Percentiles rank a stretch among this genome's conserved stretches.
phyloP scores from a whole-genome alignment of 2,888 invertebrate genomes.

The Lasiommata megera region DNA sequence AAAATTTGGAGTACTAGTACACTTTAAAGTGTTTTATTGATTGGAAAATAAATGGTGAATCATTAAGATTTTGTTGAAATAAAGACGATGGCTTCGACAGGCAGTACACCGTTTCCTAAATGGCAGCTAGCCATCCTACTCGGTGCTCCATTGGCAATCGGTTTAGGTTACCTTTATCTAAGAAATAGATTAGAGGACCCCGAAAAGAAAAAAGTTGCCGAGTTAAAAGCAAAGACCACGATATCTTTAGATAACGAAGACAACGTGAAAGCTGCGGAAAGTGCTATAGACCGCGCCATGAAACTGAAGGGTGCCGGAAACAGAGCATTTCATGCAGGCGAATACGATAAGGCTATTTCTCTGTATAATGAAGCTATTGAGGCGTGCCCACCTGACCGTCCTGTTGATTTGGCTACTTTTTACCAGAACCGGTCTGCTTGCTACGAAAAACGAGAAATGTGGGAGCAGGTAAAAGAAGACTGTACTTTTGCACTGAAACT shows the following conservation, averaged over 20 bases:
- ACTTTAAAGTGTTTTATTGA: constrained; percentile 38
- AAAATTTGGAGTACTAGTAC: constrained; percentile 54
- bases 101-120: constrained; percentile 85
- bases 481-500: constrained; percentile 92
- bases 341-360: constrained; percentile 94
- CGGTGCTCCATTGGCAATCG: constrained; percentile 91
- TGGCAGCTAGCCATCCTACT: constrained; percentile 93
- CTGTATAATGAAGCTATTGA: constrained; percentile 97
- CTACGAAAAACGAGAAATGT: constrained; percentile 94
- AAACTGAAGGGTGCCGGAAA: constrained; percentile 94
- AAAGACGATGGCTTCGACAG: constrained; percentile 70
- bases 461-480: constrained; percentile 91
- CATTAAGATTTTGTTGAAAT: constrained; percentile 46
- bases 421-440: constrained; percentile 98
- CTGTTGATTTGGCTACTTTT: constrained; percentile 91
- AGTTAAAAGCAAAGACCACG: constrained; percentile 77
- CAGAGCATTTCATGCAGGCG: constrained; percentile 89
- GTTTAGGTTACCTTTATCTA: constrained; percentile 90
- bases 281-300: constrained; percentile 87
- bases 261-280: constrained; percentile 67
- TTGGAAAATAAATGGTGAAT: constrained; percentile 63
- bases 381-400: constrained; percentile 88
- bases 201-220: constrained; percentile 77
- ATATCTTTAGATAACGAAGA: constrained; percentile 83
- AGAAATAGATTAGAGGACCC: constrained; percentile 80